Base-by-base conservation (phyloP, 1,140 invertebrate genomes). In the Laodelphax striatellus region DNA sequence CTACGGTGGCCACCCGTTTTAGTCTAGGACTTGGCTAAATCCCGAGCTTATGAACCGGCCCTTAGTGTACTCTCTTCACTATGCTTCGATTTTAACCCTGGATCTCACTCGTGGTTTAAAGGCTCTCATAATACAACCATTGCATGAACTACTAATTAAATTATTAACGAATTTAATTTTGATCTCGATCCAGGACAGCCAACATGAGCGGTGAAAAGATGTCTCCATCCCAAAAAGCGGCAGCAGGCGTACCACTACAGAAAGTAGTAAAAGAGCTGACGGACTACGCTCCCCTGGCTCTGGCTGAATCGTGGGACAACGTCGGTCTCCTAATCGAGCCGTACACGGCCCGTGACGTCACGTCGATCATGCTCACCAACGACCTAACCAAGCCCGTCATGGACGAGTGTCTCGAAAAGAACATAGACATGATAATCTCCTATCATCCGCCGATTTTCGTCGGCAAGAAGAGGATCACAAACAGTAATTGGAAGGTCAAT, bases 381-480 rank as follows among this genome's bases (percentile, higher is more conserved):
- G 95, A 98, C 74, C 76, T 98, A 46, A 97, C 93, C 0, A 87
- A 92, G 72, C 80, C 80, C 62, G 94, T 98, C 0, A 79, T 95
- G 68, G 70, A 86, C 19, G 94, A 98, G 80, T 92, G 92, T 6
- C 65, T 90, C 19, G 66, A 77, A 2, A 70, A 80, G 22, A 76
- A 81, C 13, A 80, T 78, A 52, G 81, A 94, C 72, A 70, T 98
- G 68, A 93, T 98, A 62, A 78, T 98, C 41, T 88, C 92, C 0
- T 98, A 98, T 73, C 95, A 98, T 82, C 95, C 95, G 13, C 92
- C 93, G 16, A 90, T 98, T 68, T 98, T 98, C 74, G 74, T 75
- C 17, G 81, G 89, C 6, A 64, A 98, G 19, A 97, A 94, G 70
- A 77, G 82, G 52, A 74, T 98, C 38, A 84, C 83, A 14, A 77